Percentiles rank a stretch among this genome's conserved stretches.
Conservation (phyloP, 2,888 invertebrate species). For the Bhutanitis thaidina region DNA sequence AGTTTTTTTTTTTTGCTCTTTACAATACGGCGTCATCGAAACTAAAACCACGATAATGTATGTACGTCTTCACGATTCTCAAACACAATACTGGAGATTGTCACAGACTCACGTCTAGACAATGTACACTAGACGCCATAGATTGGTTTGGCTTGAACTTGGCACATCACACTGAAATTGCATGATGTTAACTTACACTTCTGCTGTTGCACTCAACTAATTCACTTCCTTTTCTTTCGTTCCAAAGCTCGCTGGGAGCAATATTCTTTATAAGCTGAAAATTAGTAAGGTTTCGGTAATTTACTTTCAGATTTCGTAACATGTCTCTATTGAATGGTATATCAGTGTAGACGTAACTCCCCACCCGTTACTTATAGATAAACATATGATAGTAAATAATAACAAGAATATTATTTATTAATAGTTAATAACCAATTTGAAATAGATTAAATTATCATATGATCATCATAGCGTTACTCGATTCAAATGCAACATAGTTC, state of each 20-base stretch:
- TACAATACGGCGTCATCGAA: neutral
- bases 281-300: neutral
- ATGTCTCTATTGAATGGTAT: too few species aligned
- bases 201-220: conserved; percentile 6
- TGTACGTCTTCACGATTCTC: conserved; percentile 27
- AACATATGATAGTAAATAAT: too few species aligned
- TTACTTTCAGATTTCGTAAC: too few species aligned
- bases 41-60: conserved; percentile 15
- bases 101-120: conserved; percentile 48
- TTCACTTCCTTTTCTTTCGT: conserved; percentile 4
- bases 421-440: too few species aligned
- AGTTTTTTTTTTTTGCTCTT: too few species aligned
- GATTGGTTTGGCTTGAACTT: conserved; percentile 17
- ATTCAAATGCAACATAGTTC: too few species aligned
- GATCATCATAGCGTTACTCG: too few species aligned
- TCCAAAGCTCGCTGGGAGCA: neutral
- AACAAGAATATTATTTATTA: too few species aligned
- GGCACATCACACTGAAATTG: conserved; percentile 11
- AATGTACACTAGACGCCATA: conserved; percentile 27
- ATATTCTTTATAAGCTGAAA: neutral
- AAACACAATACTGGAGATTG: conserved; percentile 37
- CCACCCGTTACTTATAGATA: too few species aligned
- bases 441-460: too few species aligned
- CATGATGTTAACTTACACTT: conserved; percentile 10
- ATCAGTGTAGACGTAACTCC: too few species aligned